Percentiles rank a stretch among this genome's conserved stretches.
phyloP scores from a whole-genome alignment of 2,797 vertebrate genomes.

The Leuciscus waleckii region DNA sequence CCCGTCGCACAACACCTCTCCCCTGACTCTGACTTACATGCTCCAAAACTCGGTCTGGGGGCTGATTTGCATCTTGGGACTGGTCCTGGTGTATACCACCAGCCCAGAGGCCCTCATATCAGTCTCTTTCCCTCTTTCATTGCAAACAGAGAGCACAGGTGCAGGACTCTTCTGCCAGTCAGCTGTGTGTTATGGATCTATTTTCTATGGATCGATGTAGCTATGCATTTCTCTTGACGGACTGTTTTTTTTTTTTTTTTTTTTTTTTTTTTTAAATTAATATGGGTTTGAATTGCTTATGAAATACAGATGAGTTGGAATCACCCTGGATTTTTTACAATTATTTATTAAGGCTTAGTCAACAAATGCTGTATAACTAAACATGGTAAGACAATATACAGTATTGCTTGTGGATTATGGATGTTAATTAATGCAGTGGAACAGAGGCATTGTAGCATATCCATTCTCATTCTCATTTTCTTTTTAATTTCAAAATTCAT shows the following conservation, averaged over 20 bases:
- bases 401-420: not conserved
- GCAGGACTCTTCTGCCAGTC: not conserved
- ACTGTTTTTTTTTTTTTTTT: not conserved
- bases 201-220: not conserved
- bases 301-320: not conserved
- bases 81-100: conserved; percentile 7
- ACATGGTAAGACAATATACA: not conserved
- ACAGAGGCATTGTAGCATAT: not conserved
- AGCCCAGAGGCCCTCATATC: conserved; percentile 16
- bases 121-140: conserved; percentile 5
- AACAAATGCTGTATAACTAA: not conserved
- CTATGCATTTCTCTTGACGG: not conserved
- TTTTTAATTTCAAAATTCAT: no score
- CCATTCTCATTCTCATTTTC: not conserved
- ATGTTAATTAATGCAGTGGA: not conserved
- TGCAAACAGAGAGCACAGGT: conserved; percentile 27
- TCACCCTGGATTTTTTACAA: not conserved
- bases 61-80: conserved; percentile 41
- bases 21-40: conserved; percentile 1
- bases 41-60: not conserved
- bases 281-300: no score
- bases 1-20: conserved; percentile 22
- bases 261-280: no score
- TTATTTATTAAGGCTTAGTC: not conserved
- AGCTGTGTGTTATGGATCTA: not conserved